phyloP scores from a whole-genome alignment of 2,888 invertebrate genomes.

The Pterostichus niger region DNA sequence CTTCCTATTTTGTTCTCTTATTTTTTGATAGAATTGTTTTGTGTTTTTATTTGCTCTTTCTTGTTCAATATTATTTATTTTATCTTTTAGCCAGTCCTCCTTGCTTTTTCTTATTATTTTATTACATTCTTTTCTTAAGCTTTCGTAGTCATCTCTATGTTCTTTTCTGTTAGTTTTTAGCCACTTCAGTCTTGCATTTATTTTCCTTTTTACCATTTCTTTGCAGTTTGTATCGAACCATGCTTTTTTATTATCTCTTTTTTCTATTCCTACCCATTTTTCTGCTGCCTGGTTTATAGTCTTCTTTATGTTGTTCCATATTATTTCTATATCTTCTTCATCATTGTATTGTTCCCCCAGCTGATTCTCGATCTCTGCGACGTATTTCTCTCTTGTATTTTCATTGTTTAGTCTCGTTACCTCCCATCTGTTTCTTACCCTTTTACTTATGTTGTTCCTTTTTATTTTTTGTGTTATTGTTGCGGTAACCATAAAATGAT shows the following conservation, averaged over 20 bases:
- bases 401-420: conserved; percentile 36
- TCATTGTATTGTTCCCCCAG: conserved; percentile 15
- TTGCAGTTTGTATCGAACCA: not conserved
- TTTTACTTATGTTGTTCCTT: conserved; percentile 7
- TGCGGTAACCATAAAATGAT: conserved; percentile 58
- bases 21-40: conserved; percentile 11
- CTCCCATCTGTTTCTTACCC: conserved; percentile 20
- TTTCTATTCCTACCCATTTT: no score
- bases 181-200: conserved; percentile 29
- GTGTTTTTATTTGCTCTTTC: conserved; percentile 12
- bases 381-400: no score
- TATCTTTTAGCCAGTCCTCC: conserved; percentile 8
- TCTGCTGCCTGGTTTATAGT: no score
- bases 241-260: no score
- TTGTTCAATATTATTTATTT: not conserved
- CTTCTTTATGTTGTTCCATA: no score
- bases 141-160: no score
- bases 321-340: conserved; percentile 6
- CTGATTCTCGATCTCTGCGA: no score
- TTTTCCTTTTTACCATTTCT: conserved; percentile 30
- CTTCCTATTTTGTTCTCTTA: conserved; percentile 7
- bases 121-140: conserved; percentile 41
- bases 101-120: conserved; percentile 43
- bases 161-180: no score
- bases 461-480: conserved; percentile 36